These are phyloP conservation scores for Xenops minutus DNA, from an alignment of 2,797 vertebrate species.

Conservation along the genomic window DNA sequence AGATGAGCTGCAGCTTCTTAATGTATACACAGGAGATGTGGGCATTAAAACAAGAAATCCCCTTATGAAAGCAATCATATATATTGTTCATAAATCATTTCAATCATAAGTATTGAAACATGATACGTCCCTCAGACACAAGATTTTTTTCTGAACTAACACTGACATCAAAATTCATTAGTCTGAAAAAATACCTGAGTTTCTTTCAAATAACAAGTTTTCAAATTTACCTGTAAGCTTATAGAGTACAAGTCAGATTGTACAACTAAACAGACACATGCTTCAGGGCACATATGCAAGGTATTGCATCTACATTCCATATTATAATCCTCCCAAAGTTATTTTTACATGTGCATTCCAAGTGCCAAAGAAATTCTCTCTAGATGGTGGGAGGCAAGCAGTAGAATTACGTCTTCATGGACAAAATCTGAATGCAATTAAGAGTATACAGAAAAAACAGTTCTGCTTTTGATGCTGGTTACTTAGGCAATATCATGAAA, in stretches of 20 bases:
- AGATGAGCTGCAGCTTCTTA: neutral
- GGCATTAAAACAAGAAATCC: neutral
- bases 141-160: neutral
- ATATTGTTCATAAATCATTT: neutral
- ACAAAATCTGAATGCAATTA: neutral
- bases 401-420: neutral
- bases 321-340: neutral
- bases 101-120: neutral
- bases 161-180: neutral
- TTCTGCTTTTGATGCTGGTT: neutral
- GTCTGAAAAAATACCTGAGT: neutral
- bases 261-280: neutral
- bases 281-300: neutral
- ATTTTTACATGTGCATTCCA: neutral
- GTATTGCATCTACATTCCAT: neutral
- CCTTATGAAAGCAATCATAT: neutral
- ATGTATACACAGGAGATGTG: fast-evolving
- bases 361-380: neutral
- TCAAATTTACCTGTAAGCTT: neutral
- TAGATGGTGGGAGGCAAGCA: neutral
- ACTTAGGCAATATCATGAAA: neutral
- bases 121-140: neutral
- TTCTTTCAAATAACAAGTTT: neutral
- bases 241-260: neutral
- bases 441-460: neutral